Evolutionary conservation across 2,113 vertebrate genomes (phyloP).

Genomic region (Ifrita kowaldi): DNA sequence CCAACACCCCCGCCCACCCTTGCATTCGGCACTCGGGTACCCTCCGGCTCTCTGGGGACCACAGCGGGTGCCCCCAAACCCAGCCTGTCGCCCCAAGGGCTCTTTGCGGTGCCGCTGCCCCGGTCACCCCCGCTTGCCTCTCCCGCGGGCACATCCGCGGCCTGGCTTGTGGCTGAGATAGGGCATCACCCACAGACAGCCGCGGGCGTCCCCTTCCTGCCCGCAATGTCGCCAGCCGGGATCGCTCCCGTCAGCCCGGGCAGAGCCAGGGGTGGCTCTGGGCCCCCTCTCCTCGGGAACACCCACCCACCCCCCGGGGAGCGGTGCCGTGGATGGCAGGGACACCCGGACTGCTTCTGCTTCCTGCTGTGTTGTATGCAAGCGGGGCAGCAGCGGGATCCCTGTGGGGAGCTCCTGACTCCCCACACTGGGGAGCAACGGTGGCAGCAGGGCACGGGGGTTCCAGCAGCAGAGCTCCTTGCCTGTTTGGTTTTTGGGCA

Average conservation of each 20-base stretch:
- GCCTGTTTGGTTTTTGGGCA: neutral
- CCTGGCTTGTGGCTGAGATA: conserved; percentile 28
- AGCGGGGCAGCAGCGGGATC: rapidly evolving
- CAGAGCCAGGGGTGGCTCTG: neutral
- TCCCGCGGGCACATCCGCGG: neutral
- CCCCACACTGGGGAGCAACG: neutral
- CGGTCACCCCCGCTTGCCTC: neutral
- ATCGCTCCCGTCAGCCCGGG: rapidly evolving
- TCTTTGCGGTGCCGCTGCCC: neutral
- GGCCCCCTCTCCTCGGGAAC: neutral
- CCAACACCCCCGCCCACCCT: neutral
- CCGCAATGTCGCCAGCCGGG: rapidly evolving
- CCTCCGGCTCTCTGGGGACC: neutral
- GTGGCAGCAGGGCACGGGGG: neutral
- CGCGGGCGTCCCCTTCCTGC: neutral
- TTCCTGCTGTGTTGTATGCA: neutral
- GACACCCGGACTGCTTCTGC: neutral
- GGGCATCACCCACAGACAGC: neutral
- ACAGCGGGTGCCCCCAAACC: neutral
- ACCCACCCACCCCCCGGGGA: neutral
- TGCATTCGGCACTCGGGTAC: neutral
- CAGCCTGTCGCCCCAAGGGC: neutral
- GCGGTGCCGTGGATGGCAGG: rapidly evolving
- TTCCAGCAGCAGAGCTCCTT: neutral
- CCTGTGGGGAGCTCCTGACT: rapidly evolving